Conservation (phyloP, 2,888 invertebrate genomes). For the Toxonevra muliebris region DNA sequence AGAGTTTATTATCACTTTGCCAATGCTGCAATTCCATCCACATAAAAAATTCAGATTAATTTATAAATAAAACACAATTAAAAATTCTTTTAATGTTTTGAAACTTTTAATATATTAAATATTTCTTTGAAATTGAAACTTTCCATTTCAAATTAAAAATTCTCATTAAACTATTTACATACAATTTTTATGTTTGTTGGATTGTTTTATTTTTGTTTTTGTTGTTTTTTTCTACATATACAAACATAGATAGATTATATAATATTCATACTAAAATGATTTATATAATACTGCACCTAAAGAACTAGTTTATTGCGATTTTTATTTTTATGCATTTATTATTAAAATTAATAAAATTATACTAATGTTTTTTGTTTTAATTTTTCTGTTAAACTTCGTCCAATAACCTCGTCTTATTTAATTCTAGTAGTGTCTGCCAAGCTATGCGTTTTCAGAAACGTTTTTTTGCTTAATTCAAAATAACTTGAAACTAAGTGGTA, state of each 20-base stretch:
- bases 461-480: constrained; percentile 19
- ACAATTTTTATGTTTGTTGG: constrained; percentile 16
- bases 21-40: too few species aligned
- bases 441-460: constrained; percentile 24
- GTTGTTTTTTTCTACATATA: constrained; percentile 23
- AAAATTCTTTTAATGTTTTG: not conserved
- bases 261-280: constrained; percentile 5
- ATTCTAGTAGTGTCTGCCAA: constrained; percentile 25
- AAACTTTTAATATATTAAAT: constrained; percentile 1
- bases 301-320: constrained; percentile 23
- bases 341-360: constrained; percentile 5
- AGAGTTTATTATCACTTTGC: too few species aligned
- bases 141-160: not conserved
- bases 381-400: constrained; percentile 16
- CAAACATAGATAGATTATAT: constrained; percentile 3
- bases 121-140: not conserved
- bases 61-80: constrained; percentile 28
- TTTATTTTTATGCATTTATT: not conserved
- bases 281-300: constrained; percentile 44
- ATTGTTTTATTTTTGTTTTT: constrained; percentile 1
- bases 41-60: not conserved
- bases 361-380: constrained; percentile 11
- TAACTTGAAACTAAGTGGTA: constrained; percentile 19
- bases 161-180: constrained; percentile 5
- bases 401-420: constrained; percentile 5